Conservation (phyloP, 2,888 invertebrate species). For the Agrotis segetum region DNA sequence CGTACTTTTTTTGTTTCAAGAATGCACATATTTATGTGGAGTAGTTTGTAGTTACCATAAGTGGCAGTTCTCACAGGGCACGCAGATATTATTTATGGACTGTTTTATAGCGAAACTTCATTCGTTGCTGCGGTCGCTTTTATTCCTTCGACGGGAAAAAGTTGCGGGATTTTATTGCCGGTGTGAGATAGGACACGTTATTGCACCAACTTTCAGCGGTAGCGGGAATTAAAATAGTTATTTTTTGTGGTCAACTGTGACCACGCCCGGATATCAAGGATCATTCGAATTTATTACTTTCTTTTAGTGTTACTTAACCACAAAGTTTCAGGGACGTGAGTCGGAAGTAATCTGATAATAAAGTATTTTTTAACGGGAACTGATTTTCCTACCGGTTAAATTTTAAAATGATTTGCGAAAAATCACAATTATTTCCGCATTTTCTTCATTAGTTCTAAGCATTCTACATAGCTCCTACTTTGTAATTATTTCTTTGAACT, state of each 20-base stretch:
- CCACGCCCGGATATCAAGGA: conserved; percentile 67
- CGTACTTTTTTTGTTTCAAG: conserved; percentile 49
- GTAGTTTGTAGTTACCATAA: conserved; percentile 75
- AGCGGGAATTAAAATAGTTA: conserved; percentile 85
- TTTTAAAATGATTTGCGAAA: conserved; percentile 16
- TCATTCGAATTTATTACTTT: conserved; percentile 64
- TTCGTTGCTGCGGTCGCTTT: conserved; percentile 89
- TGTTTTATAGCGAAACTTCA: conserved; percentile 90
- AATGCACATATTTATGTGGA: conserved; percentile 77
- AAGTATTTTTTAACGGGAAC: background rate
- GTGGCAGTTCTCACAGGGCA: conserved; percentile 85
- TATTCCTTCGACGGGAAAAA: conserved; percentile 89
- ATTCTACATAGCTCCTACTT: background rate
- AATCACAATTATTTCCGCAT: conserved; percentile 24
- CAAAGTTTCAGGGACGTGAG: background rate
- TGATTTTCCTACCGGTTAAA: background rate
- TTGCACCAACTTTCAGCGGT: conserved; percentile 87
- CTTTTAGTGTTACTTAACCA: conserved; percentile 23
- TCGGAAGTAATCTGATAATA: background rate
- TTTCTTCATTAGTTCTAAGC: conserved; percentile 7
- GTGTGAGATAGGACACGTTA: conserved; percentile 90
- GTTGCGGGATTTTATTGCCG: conserved; percentile 89
- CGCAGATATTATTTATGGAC: conserved; percentile 89
- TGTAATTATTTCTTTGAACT: background rate
- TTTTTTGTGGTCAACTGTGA: conserved; percentile 82